phyloP scores from a whole-genome alignment of 2,113 vertebrate genomes.

The Pseudopipra pipra region DNA sequence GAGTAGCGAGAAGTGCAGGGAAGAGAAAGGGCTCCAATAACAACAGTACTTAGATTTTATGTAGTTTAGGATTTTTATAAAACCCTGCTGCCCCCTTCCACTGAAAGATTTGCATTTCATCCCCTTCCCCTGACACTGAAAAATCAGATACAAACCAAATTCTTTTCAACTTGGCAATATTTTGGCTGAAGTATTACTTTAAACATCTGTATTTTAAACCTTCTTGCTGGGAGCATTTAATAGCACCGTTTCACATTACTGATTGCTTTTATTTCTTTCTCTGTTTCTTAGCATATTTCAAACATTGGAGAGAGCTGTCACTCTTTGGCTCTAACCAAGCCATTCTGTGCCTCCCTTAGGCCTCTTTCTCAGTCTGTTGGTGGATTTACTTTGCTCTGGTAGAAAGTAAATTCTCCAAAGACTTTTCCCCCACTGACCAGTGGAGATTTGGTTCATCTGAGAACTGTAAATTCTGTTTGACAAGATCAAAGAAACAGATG shows the following conservation, averaged over 20 bases:
- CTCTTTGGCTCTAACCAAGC: constrained; percentile 45
- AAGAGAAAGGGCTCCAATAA: background rate
- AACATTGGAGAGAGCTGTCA: constrained; percentile 3
- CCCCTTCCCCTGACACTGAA: constrained; percentile 39
- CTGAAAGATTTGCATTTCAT: constrained; percentile 34
- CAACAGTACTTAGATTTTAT: background rate
- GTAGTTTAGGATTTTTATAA: background rate
- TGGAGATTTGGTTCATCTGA: constrained; percentile 77
- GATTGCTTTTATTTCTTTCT: constrained; percentile 65
- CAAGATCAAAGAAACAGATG: constrained; percentile 78
- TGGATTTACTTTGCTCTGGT: constrained; percentile 69
- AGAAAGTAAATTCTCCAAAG: constrained; percentile 68
- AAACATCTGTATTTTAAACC: constrained; percentile 69
- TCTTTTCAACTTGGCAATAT: constrained; percentile 45
- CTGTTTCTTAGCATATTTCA: constrained; percentile 58
- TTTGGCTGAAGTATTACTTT: constrained; percentile 62
- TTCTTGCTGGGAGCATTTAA: constrained; percentile 39
- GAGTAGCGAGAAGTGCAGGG: background rate
- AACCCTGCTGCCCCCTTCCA: constrained; percentile 34
- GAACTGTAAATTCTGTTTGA: constrained; percentile 80
- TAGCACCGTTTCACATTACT: constrained; percentile 53
- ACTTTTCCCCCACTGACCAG: constrained; percentile 69
- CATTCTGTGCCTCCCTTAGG: constrained; percentile 62
- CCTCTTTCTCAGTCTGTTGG: constrained; percentile 49
- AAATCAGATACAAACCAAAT: constrained; percentile 58